phyloP scores from a whole-genome alignment of 1,140 invertebrate genomes.

The Pogonomyrmex barbatus region DNA sequence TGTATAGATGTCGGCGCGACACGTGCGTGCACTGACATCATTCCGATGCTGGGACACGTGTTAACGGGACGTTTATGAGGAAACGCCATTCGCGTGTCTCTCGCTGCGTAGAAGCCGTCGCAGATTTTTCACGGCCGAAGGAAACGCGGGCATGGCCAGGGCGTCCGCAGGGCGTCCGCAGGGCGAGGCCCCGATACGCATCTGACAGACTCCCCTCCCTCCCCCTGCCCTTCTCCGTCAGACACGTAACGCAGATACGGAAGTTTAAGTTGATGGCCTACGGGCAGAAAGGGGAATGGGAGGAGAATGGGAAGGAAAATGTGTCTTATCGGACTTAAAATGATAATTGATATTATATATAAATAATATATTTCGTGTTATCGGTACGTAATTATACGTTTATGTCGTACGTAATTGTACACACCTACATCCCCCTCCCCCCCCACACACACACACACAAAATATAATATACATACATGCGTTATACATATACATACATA shows the following conservation, averaged over 20 bases:
- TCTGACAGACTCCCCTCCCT: background rate
- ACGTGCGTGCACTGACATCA: conserved; percentile 35
- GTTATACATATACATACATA: no score
- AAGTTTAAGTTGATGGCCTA: background rate
- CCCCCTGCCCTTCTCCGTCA: no score
- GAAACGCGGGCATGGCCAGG: background rate
- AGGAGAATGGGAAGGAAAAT: background rate
- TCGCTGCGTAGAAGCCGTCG: background rate
- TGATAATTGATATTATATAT: background rate
- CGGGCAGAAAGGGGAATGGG: background rate
- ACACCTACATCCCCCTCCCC: no score
- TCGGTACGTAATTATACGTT: no score
- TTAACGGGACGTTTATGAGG: background rate
- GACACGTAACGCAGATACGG: background rate
- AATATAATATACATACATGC: no score
- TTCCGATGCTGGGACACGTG: conserved; percentile 10
- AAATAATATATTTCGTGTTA: background rate
- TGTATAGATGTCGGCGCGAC: conserved; percentile 23
- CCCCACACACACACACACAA: no score
- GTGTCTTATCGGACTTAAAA: background rate
- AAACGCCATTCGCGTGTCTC: background rate
- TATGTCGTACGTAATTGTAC: no score
- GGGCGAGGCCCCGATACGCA: background rate
- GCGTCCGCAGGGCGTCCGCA: background rate
- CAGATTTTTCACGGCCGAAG: conserved; percentile 1